Evolutionary conservation across 2,797 vertebrate species (phyloP).

Genomic region (Garrulus glandarius): DNA sequence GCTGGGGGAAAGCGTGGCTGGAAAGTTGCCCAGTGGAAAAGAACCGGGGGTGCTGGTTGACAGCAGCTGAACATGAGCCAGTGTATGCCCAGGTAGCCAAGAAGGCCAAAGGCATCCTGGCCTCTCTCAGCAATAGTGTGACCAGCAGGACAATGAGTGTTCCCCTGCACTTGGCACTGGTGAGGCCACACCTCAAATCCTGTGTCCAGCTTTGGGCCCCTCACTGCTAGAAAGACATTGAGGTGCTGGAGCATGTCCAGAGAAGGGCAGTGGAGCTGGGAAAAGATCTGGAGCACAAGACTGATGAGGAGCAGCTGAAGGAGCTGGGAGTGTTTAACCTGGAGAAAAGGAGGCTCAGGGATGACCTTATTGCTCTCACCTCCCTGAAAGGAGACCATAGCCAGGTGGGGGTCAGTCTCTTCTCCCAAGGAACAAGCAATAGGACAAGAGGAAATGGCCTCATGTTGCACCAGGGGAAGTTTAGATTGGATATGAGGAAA

Average conservation of each 20-base stretch:
- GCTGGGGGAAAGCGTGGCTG: background rate
- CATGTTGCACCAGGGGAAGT: background rate
- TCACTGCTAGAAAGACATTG: too few species aligned
- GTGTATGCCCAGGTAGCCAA: fast-evolving
- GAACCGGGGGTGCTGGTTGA: fast-evolving
- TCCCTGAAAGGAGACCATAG: background rate
- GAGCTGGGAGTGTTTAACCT: background rate
- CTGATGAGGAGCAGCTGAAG: background rate
- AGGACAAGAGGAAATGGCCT: background rate
- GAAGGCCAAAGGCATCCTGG: background rate
- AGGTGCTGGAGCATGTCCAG: fast-evolving
- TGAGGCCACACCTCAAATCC: background rate
- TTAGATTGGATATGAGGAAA: background rate
- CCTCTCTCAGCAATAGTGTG: background rate
- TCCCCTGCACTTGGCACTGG: fast-evolving
- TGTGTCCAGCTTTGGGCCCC: background rate
- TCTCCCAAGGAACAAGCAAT: background rate
- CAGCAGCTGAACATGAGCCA: background rate
- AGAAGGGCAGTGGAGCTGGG: fast-evolving
- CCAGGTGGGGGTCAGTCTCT: background rate
- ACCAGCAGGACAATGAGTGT: background rate
- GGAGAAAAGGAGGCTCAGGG: background rate
- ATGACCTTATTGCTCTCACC: too few species aligned
- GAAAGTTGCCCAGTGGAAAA: background rate
- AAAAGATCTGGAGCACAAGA: background rate